Evolutionary conservation across 2,888 invertebrate species (phyloP), one percentile per base, ranked within the genome.

Genomic region (Philonicus albiceps): DNA sequence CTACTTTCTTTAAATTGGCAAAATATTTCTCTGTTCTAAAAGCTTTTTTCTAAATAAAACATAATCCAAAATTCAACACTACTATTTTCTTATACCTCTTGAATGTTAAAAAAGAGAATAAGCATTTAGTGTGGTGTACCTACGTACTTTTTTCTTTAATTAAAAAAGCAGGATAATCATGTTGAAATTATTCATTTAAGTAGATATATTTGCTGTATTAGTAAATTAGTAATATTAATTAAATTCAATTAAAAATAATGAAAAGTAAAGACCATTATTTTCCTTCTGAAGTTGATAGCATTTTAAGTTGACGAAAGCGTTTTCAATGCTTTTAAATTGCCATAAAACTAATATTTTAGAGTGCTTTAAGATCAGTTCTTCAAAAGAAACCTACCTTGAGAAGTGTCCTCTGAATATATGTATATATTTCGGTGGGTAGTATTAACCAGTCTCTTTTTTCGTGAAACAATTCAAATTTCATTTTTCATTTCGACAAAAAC

Each of bases 341-440:
- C 19, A 22, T 27, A 64, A 64, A 64, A 64, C 64, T 49, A 49
- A 49, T 49, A n/a, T 49, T 6, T 49, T 49, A 49, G 49, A 49
- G 49, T 49, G 49, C 49, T 34, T 78, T 78, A 49, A 78, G 49
- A 49, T 78, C 78, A 78, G 78, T 78, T 78, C 78, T 22, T 78
- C 78, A 27, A 78, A 49, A 49, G 49, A 78, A 78, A 40, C 49
- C 78, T 78, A 78, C 76, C 22, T 76, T 64, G 34, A 75, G 31
- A 64, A 64, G 40, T 19, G 43, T 49, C 49, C 31, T 81, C 37
- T 81, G 81, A 81, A 81, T 81, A 34, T 76, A 40, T 76, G 43
- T 76, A 40, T 81, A 81, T 81, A 81, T 81, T 81, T 81, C 81
- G 81, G 81, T 81, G 81, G 81, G 81, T 64, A 64, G 81, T 81